Evolutionary conservation across 2,113 vertebrate species (phyloP).

Genomic region (Sitta europaea): DNA sequence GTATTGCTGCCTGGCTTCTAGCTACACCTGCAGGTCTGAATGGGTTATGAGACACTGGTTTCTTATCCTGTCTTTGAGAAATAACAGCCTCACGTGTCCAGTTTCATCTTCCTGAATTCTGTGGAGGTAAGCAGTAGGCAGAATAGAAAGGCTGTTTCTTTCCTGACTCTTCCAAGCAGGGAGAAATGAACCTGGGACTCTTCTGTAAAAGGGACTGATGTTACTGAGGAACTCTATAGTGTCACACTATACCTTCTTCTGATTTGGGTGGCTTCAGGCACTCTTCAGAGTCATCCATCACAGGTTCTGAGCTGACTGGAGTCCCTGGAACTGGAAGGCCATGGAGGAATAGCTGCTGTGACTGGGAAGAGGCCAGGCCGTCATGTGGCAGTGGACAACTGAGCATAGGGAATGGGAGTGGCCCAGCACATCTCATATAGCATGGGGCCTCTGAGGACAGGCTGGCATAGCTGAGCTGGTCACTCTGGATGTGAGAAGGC

Average conservation of each 20-base stretch:
- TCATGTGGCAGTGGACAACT: fast-evolving
- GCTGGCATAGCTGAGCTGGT: neutral
- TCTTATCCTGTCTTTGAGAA: neutral
- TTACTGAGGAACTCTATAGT: neutral
- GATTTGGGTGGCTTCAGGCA: neutral
- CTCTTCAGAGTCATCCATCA: neutral
- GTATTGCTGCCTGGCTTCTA: neutral
- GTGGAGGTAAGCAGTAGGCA: neutral
- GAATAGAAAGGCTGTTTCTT: neutral
- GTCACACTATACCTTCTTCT: neutral
- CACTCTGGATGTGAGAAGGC: neutral
- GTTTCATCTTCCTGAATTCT: neutral
- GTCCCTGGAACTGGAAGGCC: neutral
- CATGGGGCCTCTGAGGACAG: neutral
- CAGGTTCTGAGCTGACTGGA: neutral
- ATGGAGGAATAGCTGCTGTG: neutral
- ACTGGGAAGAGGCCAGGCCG: neutral
- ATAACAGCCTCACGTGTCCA: neutral
- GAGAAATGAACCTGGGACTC: neutral
- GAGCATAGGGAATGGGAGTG: neutral
- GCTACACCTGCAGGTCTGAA: neutral
- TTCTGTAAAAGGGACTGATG: neutral
- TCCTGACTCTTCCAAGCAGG: neutral
- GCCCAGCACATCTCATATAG: neutral
- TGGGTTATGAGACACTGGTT: neutral